Conservation (phyloP, 2,797 vertebrate species). For the Micrastur ruficollis region DNA sequence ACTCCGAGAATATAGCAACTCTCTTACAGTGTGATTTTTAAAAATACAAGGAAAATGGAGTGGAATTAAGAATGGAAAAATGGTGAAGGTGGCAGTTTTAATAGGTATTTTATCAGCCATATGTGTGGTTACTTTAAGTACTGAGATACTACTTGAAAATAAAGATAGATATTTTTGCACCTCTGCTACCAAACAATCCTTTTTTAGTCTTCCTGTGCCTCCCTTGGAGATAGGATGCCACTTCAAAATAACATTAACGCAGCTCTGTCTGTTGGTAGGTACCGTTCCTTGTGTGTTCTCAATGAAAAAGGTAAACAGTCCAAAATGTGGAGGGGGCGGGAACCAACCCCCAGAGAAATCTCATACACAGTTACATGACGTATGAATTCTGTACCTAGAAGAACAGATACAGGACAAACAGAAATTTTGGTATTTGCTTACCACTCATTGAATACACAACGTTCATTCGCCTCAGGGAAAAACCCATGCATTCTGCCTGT, state of each 20-base stretch:
- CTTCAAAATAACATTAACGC: not conserved
- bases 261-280: not conserved
- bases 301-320: not conserved
- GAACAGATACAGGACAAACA: not conserved
- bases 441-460: not conserved
- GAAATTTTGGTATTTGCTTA: not conserved
- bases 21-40: not conserved
- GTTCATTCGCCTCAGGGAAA: not conserved
- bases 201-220: not conserved
- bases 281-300: not conserved
- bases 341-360: not conserved
- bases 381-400: not conserved
- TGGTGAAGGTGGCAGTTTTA: not conserved
- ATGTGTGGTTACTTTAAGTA: not conserved
- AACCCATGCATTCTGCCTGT: not conserved
- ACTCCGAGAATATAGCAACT: not conserved
- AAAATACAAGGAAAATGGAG: not conserved
- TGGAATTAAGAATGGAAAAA: not conserved
- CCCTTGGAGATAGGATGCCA: not conserved
- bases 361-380: accelerated
- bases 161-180: not conserved
- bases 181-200: not conserved
- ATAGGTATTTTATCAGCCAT: not conserved
- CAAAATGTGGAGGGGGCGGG: accelerated
- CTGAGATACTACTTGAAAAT: not conserved